A percentile compares a stretch with the other conserved stretches of the same genome.
phyloP scores from a whole-genome alignment of 1,140 invertebrate species.

The Piezodorus guildinii region DNA sequence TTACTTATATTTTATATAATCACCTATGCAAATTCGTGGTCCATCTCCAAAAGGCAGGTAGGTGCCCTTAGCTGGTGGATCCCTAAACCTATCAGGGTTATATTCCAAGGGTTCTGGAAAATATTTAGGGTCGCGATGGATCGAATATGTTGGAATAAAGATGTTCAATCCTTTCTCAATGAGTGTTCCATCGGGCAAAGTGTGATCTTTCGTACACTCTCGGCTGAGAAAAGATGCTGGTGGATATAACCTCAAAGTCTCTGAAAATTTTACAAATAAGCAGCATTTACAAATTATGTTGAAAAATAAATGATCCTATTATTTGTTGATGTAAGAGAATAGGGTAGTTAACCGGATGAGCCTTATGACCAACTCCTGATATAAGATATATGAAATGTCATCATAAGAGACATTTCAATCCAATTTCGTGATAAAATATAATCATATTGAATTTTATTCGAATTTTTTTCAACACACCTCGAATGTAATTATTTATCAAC shows the following conservation, averaged over 20 bases:
- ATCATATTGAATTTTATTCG: no score
- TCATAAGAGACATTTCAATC: no score
- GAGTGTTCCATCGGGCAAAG: slow-evolving; percentile 1
- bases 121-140: slow-evolving; percentile 32
- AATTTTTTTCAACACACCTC: no score
- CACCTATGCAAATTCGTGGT: slow-evolving; percentile 56
- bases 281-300: no score
- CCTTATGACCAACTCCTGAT: no score
- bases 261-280: slow-evolving; percentile 27
- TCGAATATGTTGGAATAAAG: slow-evolving; percentile 31
- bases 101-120: slow-evolving; percentile 32
- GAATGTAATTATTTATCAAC: no score
- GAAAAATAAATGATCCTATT: no score
- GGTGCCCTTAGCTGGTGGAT: slow-evolving; percentile 27
- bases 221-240: slow-evolving; percentile 35
- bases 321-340: no score
- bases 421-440: no score
- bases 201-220: slow-evolving; percentile 36
- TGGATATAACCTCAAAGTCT: slow-evolving; percentile 43
- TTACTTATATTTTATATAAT: no score
- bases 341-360: no score
- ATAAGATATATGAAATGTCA: no score
- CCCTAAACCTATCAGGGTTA: slow-evolving; percentile 34
- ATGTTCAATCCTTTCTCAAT: slow-evolving; percentile 30
- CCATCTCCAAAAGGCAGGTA: slow-evolving; percentile 69